These are phyloP conservation scores for Cuniculus paca DNA, from an alignment of 2,797 vertebrate species.

Conservation along the genomic window DNA sequence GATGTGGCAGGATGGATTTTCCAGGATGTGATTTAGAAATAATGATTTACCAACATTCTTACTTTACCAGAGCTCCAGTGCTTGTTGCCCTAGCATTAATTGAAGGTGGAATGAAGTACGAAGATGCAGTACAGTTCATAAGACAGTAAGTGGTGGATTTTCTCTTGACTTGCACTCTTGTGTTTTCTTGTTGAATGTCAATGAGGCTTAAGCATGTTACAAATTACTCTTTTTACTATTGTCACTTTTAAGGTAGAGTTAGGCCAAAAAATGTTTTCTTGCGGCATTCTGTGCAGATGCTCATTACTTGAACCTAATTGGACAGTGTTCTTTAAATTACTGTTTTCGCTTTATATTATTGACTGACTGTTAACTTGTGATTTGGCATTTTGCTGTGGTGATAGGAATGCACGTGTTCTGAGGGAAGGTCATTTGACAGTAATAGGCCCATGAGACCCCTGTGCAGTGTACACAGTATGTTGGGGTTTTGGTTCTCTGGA, in stretches of 20 bases:
- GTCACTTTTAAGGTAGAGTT: conserved; percentile 30
- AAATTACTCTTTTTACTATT: neutral
- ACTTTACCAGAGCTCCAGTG: conserved; percentile 94
- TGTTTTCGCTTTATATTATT: neutral
- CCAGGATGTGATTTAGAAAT: neutral
- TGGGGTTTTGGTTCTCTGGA: neutral
- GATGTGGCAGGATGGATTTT: neutral
- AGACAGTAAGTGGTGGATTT: conserved; percentile 94
- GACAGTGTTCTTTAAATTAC: neutral
- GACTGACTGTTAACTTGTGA: neutral
- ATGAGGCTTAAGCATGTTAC: neutral
- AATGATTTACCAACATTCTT: neutral
- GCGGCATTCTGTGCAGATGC: neutral
- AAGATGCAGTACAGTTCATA: conserved; percentile 99
- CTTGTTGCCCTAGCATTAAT: conserved; percentile 98
- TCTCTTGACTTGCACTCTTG: neutral
- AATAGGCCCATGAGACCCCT: neutral
- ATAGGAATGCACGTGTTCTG: neutral
- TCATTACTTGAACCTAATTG: neutral
- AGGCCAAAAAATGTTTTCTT: neutral
- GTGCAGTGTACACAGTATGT: neutral
- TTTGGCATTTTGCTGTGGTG: neutral
- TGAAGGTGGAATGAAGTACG: conserved; percentile 99
- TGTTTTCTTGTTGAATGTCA: neutral
- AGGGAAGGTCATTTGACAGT: neutral